Evolutionary conservation across 2,797 vertebrate species (phyloP), one percentile per base, ranked within the genome.

Genomic region (Onychomys arenicola): DNA sequence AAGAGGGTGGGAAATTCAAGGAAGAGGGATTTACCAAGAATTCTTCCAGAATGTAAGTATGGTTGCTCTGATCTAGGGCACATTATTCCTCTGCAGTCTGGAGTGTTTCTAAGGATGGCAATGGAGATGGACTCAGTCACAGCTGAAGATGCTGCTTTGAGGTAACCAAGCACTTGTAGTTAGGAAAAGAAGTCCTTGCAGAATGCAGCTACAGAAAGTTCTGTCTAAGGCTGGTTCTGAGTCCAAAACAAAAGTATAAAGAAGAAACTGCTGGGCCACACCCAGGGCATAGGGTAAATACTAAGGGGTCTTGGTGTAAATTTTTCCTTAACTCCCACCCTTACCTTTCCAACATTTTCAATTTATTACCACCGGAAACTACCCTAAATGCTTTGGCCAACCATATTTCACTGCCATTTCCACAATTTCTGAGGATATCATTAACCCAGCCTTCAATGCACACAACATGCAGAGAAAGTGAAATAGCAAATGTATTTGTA

Each of bases 401-500:
- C 89, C 95, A 49, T 46, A 91, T 93, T 96, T 97, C 6, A 96
- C 96, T 93, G 19, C 69, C 93, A 61, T 40, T 91, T 71, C 92
- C n/a, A 88, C 34, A 76, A 67, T 91, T 97, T 90, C n/a, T 85
- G 90, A 88, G 81, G 94, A 61, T 95, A 97, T 96, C 95, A 96
- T 65, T 97, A 96, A 96, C 95, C 69, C 85, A 71, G 89, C 27
- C 88, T 97, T 96, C 95, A 95, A 94, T 93, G 89, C 0, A n/a
- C 9, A 92, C 13, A 97, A 98, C 97, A 98, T 27, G 73, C 93
- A 93, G 92, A 0, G 0, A 71, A 95, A 97, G 95, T 91, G 94
- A 97, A 98, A 98, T 96, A 91, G 96, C 89, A 98, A 97, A 98
- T 97, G 80, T 98, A 94, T 98, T 97, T 97, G 93, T 82, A 96